These are phyloP conservation scores for Gymnobelideus leadbeateri DNA, from an alignment of 2,113 vertebrate species.

Conservation along the genomic window DNA sequence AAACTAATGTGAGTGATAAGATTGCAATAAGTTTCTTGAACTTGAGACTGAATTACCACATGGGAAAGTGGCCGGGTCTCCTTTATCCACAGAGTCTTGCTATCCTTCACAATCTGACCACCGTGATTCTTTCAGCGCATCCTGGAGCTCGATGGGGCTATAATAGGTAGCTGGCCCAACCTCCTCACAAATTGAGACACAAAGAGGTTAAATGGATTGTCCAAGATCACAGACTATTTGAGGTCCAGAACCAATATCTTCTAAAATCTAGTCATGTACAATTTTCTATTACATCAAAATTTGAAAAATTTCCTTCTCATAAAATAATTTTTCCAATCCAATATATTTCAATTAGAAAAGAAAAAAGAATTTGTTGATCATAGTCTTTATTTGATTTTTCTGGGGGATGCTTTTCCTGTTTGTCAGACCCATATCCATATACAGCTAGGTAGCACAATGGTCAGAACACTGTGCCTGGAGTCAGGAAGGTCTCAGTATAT, in stretches of 20 bases:
- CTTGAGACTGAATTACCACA: constrained; percentile 49
- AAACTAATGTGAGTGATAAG: neutral
- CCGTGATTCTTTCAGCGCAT: neutral
- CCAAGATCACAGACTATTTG: neutral
- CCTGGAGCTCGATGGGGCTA: neutral
- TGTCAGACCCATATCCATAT: neutral
- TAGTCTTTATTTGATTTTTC: neutral
- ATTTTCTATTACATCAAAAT: neutral
- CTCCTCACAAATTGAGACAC: too few relatives aligned
- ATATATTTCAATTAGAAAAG: neutral
- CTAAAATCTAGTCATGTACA: neutral
- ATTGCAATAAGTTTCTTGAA: neutral
- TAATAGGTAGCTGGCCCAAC: too few relatives aligned
- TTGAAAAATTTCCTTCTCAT: neutral
- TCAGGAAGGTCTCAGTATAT: neutral
- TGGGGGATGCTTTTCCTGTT: neutral
- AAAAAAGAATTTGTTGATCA: neutral
- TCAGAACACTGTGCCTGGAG: neutral
- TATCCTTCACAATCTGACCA: constrained; percentile 54
- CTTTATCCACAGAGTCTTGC: neutral
- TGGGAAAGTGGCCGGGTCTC: constrained; percentile 64
- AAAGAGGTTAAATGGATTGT: neutral
- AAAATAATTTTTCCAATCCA: neutral
- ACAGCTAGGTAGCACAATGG: neutral
- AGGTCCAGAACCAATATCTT: neutral